These are phyloP conservation scores for Turdus rufiventris DNA, from an alignment of 2,113 vertebrate genomes.

Conservation along the genomic window DNA sequence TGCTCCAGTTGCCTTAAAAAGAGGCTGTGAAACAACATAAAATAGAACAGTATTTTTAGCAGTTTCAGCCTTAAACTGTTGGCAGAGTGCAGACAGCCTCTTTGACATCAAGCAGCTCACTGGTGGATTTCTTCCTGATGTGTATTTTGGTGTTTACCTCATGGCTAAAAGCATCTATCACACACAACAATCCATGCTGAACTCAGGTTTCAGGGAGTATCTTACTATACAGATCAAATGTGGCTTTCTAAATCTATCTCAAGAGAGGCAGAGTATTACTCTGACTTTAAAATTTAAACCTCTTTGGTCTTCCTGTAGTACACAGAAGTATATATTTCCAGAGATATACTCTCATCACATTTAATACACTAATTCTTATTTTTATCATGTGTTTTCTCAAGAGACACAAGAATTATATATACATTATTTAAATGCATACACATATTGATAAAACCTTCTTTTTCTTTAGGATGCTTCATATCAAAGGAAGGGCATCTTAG, in stretches of 20 bases:
- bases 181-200: neutral
- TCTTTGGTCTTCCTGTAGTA: neutral
- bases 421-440: neutral
- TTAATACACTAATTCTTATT: neutral
- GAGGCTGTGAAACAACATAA: neutral
- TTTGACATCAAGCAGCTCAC: neutral
- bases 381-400: neutral
- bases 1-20: slow-evolving; percentile 11
- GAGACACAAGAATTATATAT: neutral
- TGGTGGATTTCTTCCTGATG: neutral
- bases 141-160: neutral
- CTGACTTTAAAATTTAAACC: neutral
- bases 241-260: neutral
- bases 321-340: neutral
- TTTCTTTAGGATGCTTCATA: neutral
- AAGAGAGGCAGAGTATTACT: neutral
- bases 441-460: neutral
- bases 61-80: neutral
- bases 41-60: neutral
- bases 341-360: neutral
- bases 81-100: slow-evolving; percentile 7
- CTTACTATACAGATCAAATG: neutral
- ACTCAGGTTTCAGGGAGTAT: neutral
- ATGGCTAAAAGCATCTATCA: neutral
- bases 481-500: neutral